A percentile compares a stretch with the other conserved stretches of the same genome.
Evolutionary conservation across 2,888 invertebrate genomes (phyloP).

Genomic region (Torymus auratus): DNA sequence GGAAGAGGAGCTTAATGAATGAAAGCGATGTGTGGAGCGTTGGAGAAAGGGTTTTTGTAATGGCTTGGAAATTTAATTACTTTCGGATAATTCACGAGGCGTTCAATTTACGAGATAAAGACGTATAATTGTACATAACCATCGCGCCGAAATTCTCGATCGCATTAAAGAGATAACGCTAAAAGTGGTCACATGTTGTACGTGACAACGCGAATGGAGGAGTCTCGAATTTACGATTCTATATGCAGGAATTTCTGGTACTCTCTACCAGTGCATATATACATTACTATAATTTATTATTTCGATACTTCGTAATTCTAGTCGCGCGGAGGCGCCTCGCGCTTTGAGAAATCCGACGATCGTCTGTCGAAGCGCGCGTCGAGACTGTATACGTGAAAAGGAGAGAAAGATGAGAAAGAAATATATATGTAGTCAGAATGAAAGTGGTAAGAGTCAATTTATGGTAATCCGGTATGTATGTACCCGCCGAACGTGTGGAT

Average conservation of each 20-base stretch:
- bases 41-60: neutral
- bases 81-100: neutral
- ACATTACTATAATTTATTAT: too few species aligned
- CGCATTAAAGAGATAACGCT: too few species aligned
- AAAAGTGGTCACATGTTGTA: too few species aligned
- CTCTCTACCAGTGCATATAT: too few species aligned
- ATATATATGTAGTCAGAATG: neutral
- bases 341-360: conserved; percentile 3
- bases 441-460: conserved; percentile 21
- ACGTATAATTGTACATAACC: neutral
- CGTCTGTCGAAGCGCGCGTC: too few species aligned
- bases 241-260: too few species aligned
- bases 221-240: too few species aligned
- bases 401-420: neutral
- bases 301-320: too few species aligned
- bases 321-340: too few species aligned
- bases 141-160: too few species aligned
- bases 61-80: conserved; percentile 12
- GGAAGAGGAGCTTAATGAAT: neutral
- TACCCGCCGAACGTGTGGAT: neutral
- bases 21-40: neutral
- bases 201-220: too few species aligned
- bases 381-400: neutral
- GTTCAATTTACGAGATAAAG: neutral
- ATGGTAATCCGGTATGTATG: conserved; percentile 2